Evolutionary conservation across 2,888 invertebrate genomes (phyloP).

Genomic region (Heliconius sara): DNA sequence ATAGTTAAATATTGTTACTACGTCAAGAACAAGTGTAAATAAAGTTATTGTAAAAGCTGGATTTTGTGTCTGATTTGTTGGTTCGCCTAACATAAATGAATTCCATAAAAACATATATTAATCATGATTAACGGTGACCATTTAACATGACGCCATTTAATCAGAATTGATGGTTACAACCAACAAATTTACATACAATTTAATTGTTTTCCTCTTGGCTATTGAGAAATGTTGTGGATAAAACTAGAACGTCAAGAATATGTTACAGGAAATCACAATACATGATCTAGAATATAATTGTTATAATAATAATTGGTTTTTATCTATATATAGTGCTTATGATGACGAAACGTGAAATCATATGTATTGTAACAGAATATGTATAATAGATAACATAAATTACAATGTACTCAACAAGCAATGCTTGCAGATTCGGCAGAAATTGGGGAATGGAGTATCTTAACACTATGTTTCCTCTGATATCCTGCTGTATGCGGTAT

Average conservation of each 20-base stretch:
- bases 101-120: slow-evolving; percentile 9
- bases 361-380: background rate
- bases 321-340: background rate
- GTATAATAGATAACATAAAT: too few species aligned
- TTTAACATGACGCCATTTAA: slow-evolving; percentile 42
- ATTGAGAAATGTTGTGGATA: slow-evolving; percentile 32
- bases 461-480: too few species aligned
- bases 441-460: too few species aligned
- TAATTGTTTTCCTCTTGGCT: slow-evolving; percentile 40
- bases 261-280: slow-evolving; percentile 35
- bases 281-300: background rate
- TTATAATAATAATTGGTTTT: slow-evolving; percentile 11
- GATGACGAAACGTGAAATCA: background rate
- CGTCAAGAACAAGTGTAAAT: too few species aligned
- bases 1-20: too few species aligned
- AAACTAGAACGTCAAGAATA: slow-evolving; percentile 30
- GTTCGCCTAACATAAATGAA: too few species aligned
- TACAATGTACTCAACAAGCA: too few species aligned
- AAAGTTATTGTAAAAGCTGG: too few species aligned
- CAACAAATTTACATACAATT: slow-evolving; percentile 38
- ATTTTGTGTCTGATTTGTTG: too few species aligned
- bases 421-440: too few species aligned
- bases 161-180: slow-evolving; percentile 34
- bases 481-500: too few species aligned
- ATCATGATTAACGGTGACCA: slow-evolving; percentile 15